Evolutionary conservation across 2,113 vertebrate genomes (phyloP), one percentile per base, ranked within the genome.

Genomic region (Petromus typicus): DNA sequence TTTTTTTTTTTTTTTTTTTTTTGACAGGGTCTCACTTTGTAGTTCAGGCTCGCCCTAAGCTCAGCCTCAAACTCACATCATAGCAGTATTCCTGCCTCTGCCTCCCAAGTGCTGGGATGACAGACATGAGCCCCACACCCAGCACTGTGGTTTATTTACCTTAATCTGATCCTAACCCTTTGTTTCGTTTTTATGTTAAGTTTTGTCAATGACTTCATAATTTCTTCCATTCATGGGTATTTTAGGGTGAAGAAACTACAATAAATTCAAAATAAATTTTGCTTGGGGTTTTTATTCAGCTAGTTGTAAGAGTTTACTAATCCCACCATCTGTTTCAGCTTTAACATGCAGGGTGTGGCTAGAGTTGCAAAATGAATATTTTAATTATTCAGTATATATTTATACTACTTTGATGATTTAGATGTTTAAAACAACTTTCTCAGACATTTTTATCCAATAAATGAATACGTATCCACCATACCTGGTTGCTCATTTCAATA

Each of bases 241-340:
- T 94, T 95, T 94, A 67, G 27, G 87, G 23, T 57, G 48, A 84
- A 80, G 40, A 76, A n/a, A 56, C 54, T 73, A 12, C 61, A 86
- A 16, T 48, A 48, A 13, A 40, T 95, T 71, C 32, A 92, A 45
- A 54, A 51, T 1, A 20, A 63, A 57, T 71, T 93, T 85, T 93
- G 1, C 10, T 18, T n/a, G 67, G 73, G 27, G 69, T 81, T 95
- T 93, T 32, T 40, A 89, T 73, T 37, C n/a, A 89, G 12, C 11
- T 37, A 75, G 18, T 93, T 91, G 22, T 16, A 61, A 37, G 71
- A 40, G 82, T 84, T 91, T 73, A 11, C 32, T 78, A 37, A 23
- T n/a, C 23, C 85, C 13, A 3, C 48, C 18, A n/a, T 76, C 64
- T 93, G 48, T 57, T 5, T 86, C 7, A 80, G 59, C 11, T 32